Conservation (phyloP, 92 coral and sea anemone genomes). For the Epizoanthus stellaris region DNA sequence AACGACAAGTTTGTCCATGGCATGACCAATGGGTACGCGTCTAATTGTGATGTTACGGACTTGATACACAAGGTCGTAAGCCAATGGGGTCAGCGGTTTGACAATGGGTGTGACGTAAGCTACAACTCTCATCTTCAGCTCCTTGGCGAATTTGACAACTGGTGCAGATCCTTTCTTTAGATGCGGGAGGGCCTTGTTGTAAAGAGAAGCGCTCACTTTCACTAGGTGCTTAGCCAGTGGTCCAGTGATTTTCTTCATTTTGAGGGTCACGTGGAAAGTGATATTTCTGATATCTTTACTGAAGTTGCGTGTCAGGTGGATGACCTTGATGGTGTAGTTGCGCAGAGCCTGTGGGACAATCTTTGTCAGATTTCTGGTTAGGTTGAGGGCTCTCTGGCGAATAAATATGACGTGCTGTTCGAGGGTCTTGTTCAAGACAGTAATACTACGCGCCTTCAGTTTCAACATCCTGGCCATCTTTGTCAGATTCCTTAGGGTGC, state of each 20-base stretch:
- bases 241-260: constrained; percentile 40
- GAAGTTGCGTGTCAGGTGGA: constrained; percentile 70
- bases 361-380: constrained; percentile 64
- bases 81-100: constrained; percentile 70
- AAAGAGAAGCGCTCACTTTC: constrained; percentile 60
- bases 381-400: constrained; percentile 23
- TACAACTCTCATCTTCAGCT: constrained; percentile 52
- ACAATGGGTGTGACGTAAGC: constrained; percentile 68
- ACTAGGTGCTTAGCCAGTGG: constrained; percentile 70
- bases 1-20: constrained; percentile 62
- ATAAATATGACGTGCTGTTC: constrained; percentile 48
- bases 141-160: constrained; percentile 36
- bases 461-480: constrained; percentile 49
- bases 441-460: constrained; percentile 50
- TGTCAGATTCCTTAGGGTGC: constrained; percentile 71
- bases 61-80: constrained; percentile 60
- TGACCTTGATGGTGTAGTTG: constrained; percentile 77
- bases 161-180: constrained; percentile 55
- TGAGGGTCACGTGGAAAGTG: constrained; percentile 50
- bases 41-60: constrained; percentile 73
- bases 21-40: constrained; percentile 67
- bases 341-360: constrained; percentile 71
- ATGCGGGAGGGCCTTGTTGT: constrained; percentile 68
- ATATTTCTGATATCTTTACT: constrained; percentile 61
- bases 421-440: constrained; percentile 67